Evolutionary conservation across 1,140 invertebrate genomes (phyloP).

Genomic region (Ceratina australensis): DNA sequence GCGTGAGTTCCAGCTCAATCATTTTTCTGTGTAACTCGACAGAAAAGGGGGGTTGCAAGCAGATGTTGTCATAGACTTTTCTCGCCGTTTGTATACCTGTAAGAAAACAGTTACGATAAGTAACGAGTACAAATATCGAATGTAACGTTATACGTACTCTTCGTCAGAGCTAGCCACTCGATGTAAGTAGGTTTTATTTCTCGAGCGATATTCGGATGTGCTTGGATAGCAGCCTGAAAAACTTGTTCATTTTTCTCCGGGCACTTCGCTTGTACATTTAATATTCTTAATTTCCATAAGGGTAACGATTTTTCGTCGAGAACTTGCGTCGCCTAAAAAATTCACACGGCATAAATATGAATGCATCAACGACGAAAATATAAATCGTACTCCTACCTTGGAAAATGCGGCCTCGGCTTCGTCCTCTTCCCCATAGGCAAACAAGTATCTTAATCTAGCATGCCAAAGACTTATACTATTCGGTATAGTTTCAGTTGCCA

Average conservation of each 20-base stretch:
- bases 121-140: too few relatives aligned
- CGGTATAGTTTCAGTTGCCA: conserved; percentile 76
- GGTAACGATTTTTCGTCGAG: conserved; percentile 75
- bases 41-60: conserved; percentile 74
- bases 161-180: conserved; percentile 77
- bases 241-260: conserved; percentile 76
- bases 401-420: conserved; percentile 68
- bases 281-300: conserved; percentile 78
- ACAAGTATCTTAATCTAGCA: conserved; percentile 73
- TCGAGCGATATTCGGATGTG: conserved; percentile 69
- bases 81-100: conserved; percentile 76
- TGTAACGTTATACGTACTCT: conserved; percentile 63
- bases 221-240: conserved; percentile 75
- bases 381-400: conserved; percentile 58
- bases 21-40: conserved; percentile 80
- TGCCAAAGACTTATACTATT: conserved; percentile 78
- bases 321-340: conserved; percentile 68
- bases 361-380: background rate
- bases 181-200: conserved; percentile 78
- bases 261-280: conserved; percentile 74
- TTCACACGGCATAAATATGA: conserved; percentile 3
- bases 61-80: conserved; percentile 73
- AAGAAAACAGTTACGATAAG: too few relatives aligned
- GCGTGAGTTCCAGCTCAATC: conserved; percentile 78
- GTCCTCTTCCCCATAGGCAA: conserved; percentile 69